These are phyloP conservation scores for Euura saliciscinereae DNA, from an alignment of 1,140 invertebrate genomes.

Conservation along the genomic window DNA sequence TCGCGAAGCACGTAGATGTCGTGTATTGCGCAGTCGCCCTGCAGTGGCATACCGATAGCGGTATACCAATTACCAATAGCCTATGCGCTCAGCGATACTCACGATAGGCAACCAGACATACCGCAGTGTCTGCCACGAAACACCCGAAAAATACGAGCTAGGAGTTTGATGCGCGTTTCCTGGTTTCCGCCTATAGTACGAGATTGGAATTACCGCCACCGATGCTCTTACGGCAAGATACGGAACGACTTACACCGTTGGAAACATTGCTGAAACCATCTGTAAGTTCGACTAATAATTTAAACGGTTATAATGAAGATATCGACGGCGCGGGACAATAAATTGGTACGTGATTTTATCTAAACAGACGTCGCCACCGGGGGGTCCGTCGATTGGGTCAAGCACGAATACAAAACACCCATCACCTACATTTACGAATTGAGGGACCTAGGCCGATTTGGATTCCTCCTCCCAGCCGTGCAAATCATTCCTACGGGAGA, in stretches of 20 bases:
- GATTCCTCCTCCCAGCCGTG: constrained; percentile 75
- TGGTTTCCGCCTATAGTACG: not conserved
- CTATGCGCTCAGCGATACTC: too few species aligned
- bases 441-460: constrained; percentile 73
- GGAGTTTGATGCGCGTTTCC: too few species aligned
- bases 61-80: too few species aligned
- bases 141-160: too few species aligned
- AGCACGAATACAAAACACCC: constrained; percentile 67
- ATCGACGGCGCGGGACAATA: not conserved
- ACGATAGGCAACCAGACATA: too few species aligned
- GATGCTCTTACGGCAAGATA: constrained; percentile 64
- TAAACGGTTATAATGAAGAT: constrained; percentile 6
- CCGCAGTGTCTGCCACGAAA: too few species aligned
- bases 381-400: constrained; percentile 76
- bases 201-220: constrained; percentile 66
- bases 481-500: constrained; percentile 73
- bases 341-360: not conserved
- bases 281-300: constrained; percentile 55
- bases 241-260: constrained; percentile 68
- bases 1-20: too few species aligned
- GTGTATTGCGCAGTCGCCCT: too few species aligned
- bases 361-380: constrained; percentile 64
- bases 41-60: too few species aligned
- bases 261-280: constrained; percentile 64
- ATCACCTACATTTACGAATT: constrained; percentile 75